A percentile compares a stretch with the other conserved stretches of the same genome.
Conservation (phyloP, 2,797 vertebrate species). For the Sardinella longiceps region DNA sequence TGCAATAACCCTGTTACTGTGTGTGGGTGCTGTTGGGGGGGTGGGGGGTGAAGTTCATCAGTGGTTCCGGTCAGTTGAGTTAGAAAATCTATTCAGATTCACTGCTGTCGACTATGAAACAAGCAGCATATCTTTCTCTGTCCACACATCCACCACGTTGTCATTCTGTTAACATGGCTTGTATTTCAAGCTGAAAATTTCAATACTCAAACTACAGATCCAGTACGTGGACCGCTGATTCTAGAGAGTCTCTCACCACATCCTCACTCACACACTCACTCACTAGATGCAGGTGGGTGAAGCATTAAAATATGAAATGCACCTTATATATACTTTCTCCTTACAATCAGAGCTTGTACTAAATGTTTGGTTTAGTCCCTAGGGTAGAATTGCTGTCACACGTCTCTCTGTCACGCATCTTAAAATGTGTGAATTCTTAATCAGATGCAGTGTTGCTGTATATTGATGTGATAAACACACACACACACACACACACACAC, state of each 20-base stretch:
- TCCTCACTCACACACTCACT: background rate
- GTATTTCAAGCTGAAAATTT: background rate
- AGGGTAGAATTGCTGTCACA: constrained; percentile 14
- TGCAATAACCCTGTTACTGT: background rate
- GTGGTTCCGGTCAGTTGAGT: no score
- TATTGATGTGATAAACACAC: constrained; percentile 7
- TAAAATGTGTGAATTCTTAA: background rate
- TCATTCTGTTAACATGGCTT: background rate
- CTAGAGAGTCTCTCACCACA: background rate
- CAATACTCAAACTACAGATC: background rate
- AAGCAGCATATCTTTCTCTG: background rate
- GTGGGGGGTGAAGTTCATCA: no score
- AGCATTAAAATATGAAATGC: no score
- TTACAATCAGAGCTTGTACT: background rate
- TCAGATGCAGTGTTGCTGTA: constrained; percentile 12
- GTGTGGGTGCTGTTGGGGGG: no score
- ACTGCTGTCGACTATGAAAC: background rate
- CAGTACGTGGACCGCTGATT: background rate
- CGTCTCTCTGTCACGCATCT: background rate
- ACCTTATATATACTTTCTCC: background rate
- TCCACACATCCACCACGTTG: background rate
- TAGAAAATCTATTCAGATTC: background rate
- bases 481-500: background rate
- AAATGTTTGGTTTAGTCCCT: background rate
- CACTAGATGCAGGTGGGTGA: no score